Evolutionary conservation across 2,113 vertebrate species (phyloP).

Genomic region (Indri indri): DNA sequence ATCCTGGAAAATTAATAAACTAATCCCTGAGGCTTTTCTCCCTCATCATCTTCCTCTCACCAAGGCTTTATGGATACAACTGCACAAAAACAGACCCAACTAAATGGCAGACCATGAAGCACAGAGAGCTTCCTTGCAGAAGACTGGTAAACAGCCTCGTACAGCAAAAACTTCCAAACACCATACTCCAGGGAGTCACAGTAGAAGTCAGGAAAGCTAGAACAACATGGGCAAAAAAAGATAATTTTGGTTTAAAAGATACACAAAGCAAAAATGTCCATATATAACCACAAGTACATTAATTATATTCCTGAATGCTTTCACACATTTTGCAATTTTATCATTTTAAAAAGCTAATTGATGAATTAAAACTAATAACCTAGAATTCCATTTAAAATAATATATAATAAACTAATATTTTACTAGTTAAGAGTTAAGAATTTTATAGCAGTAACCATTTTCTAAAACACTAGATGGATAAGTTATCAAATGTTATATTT

Average conservation of each 20-base stretch:
- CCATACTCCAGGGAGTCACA: background rate
- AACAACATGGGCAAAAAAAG: background rate
- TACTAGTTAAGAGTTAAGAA: background rate
- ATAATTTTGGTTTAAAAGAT: conserved; percentile 24
- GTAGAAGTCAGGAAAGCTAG: background rate
- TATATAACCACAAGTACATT: background rate
- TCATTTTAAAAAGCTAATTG: conserved; percentile 19
- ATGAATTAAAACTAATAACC: conserved; percentile 41
- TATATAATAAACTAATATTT: background rate
- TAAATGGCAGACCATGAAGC: background rate
- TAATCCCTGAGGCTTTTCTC: background rate
- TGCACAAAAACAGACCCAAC: background rate
- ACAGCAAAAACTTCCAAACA: background rate
- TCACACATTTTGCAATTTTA: background rate
- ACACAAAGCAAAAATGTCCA: background rate
- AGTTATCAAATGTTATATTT: background rate
- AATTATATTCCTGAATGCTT: background rate
- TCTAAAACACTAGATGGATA: conserved; percentile 15
- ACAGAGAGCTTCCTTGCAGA: background rate
- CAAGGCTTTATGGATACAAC: background rate
- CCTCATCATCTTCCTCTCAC: background rate
- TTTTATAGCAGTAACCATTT: background rate
- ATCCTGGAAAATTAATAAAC: background rate
- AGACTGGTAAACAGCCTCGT: background rate
- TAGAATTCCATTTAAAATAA: conserved; percentile 33